Base-by-base conservation (phyloP, 2,113 vertebrate genomes). In the Origma solitaria region DNA sequence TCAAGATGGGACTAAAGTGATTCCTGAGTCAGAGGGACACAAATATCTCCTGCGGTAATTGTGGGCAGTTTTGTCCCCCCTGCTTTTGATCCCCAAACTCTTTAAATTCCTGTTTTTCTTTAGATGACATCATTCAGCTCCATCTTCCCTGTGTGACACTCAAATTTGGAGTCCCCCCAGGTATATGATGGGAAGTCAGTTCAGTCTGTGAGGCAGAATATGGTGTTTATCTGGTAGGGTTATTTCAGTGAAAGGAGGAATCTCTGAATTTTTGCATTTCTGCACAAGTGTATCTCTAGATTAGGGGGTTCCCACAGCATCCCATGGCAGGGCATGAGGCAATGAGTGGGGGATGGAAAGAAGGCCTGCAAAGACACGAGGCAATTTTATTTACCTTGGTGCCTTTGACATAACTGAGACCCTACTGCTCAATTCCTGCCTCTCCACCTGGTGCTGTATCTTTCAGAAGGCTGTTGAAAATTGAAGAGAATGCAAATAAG, bases 381-480 rank as follows among this genome's bases (percentile, higher is more conserved):
- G 68, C 33, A 62, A 47, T 68, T 89, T 78, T 50, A 60, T 86
- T 93, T 82, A 86, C 70, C 40, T 75, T 25, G 27, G 47, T 94
- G 84, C 44, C 81, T 87, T 60, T 76, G 56, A 68, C 31, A 56
- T 40, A 82, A 78, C 38, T 56, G 57, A 75, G 73, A 89, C 61
- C 65, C 61, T 87, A 71, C 65, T 64, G 88, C 65, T 80, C 84
- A 85, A 58, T 40, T 53, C 31, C 78, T 82, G 61, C n/a, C 61
- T 79, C 53, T 77, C 37, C 30, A 68, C n/a, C 84, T 64, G 47
- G 22, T 78, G 65, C 87, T 3, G 1, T 33, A 51, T 47, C 51
- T 76, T 94, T 82, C 60, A 64, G 88, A 82, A 94, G n/a, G 70
- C 78, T 49, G 44, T 42, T 40, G 57, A 91, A 96, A 96, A 93